Base-by-base conservation (phyloP, 2,797 vertebrate species). In the Helarctos malayanus region DNA sequence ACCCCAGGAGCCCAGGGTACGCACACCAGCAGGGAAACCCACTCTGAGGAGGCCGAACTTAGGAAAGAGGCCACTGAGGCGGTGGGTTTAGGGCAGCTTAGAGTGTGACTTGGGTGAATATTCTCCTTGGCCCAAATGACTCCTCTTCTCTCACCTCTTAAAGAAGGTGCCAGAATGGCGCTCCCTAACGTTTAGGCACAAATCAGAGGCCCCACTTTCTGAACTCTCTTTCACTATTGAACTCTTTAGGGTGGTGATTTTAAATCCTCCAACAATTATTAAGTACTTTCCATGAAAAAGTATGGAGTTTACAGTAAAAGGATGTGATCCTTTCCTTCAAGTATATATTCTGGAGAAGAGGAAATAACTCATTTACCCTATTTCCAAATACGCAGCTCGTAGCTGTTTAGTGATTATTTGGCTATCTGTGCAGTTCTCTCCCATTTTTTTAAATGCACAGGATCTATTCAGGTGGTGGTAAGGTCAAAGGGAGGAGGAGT, bases 11-110 rank as follows among this genome's bases (percentile, higher is more conserved):
- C 18, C 35, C 11, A n/a, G 16, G 4, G 0, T 16, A 38, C 1
- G 32, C 10, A 27, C 0, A 5, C 5, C 2, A 3, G 18, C 1
- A n/a, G 19, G 7, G 25, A 18, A 91, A 16, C 38, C 52, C 56
- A 54, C 23, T 9, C 45, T 13, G 29, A 29, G 15, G 47, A 21
- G 1, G 5, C 35, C 6, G 14, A 27, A 38, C 11, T 59, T 32
- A 29, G n/a, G 21, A 82, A 57, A 78, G 11, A 25, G 10, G 1
- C 9, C 12, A 0, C 12, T 52, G 41, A n/a, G 25, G 21, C 3
- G 21, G 10, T 21, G n/a, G 21, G 54, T 49, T 6, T 29, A 65
- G 32, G 14, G 61, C 8, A 23, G 0, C n/a, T 29, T 79, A 21
- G 27, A 75, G 3, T 79, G 12, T n/a, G 27, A 52, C 1, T 61